Conservation (phyloP, 2,797 vertebrate species). For the Pantherophis vulpinus region DNA sequence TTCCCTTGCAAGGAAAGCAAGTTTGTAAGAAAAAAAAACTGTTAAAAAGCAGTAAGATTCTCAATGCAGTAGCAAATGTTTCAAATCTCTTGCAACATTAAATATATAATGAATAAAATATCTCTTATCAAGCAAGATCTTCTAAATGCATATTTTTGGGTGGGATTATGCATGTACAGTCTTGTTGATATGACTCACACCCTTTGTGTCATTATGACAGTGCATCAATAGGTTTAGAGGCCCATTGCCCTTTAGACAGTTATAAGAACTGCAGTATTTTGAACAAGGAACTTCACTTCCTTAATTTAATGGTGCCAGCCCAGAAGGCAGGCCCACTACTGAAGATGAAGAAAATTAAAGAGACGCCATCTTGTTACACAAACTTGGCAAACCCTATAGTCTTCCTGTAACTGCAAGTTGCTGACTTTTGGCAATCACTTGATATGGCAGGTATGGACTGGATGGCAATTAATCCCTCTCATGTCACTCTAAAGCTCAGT, state of each 20-base stretch:
- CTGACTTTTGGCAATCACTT: background rate
- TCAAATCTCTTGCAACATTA: background rate
- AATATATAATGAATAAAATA: background rate
- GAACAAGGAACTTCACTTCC: background rate
- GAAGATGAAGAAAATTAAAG: background rate
- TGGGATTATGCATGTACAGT: background rate
- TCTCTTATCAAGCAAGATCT: background rate
- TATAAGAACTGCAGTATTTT: background rate
- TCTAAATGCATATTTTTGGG: background rate
- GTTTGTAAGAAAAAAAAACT: background rate
- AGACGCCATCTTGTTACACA: background rate
- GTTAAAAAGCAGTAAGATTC: background rate
- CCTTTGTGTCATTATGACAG: background rate
- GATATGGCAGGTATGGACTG: constrained; percentile 3
- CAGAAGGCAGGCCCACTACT: background rate
- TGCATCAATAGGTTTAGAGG: constrained; percentile 18
- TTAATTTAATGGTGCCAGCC: background rate
- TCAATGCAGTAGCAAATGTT: background rate
- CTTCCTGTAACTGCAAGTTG: background rate
- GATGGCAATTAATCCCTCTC: background rate
- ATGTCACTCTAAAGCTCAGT: background rate
- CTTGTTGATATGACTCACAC: background rate
- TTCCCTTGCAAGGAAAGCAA: background rate
- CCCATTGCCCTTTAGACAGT: background rate
- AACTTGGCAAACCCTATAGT: background rate